Evolutionary conservation across 2,113 vertebrate species (phyloP).

Genomic region (Trichechus manatus): DNA sequence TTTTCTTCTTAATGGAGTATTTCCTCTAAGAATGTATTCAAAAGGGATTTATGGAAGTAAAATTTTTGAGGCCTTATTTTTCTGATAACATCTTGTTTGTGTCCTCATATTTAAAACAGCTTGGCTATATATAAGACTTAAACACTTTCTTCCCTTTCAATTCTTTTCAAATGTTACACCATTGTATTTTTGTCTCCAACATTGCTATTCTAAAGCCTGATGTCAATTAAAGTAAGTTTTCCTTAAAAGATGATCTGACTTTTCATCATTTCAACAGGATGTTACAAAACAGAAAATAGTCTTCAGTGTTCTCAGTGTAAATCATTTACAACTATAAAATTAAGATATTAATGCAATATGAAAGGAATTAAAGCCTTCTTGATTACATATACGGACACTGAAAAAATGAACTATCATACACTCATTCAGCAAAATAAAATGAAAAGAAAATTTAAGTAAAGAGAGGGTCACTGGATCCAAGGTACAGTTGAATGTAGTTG

Average conservation of each 20-base stretch:
- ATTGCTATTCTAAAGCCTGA: not conserved
- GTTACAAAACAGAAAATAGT: not conserved
- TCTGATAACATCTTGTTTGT: not conserved
- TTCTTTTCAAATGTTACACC: not conserved
- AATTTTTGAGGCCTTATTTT: not conserved
- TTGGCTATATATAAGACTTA: not conserved
- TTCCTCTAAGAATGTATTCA: not conserved
- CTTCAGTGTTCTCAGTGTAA: not conserved
- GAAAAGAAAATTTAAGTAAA: not conserved
- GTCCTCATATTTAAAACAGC: not conserved
- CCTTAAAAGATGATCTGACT: not conserved
- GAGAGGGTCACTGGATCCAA: not conserved
- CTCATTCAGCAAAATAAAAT: not conserved
- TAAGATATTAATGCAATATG: not conserved
- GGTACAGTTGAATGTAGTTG: not conserved
- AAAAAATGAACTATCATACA: not conserved
- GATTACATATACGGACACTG: not conserved
- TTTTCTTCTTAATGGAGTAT: not conserved
- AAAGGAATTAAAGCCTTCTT: not conserved
- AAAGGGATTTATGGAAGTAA: not conserved
- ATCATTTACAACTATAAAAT: not conserved
- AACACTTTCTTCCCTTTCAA: not conserved
- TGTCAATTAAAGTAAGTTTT: not conserved
- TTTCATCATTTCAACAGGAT: not conserved
- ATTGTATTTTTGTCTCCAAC: not conserved